Evolutionary conservation across 2,797 vertebrate genomes (phyloP), one percentile per base, ranked within the genome.

Genomic region (Enteromius fasciolatus): DNA sequence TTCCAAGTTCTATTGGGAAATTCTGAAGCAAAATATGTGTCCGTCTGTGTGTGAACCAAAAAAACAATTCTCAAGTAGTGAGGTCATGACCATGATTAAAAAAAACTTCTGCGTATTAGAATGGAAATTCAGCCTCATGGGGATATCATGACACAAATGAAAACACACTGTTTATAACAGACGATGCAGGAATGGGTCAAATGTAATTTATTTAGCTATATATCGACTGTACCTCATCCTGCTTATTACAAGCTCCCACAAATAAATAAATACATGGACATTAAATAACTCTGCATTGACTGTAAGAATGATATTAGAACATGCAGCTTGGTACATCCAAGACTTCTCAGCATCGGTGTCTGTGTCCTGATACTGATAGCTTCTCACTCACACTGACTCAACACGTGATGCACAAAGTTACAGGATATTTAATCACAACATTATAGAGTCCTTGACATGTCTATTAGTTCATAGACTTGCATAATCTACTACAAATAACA

Each of bases 381-480:
- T 31, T 25, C 23, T 39, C 7, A 57, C 20, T 25, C 12, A 5
- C 89, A 85, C 75, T 78, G 79, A 41, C 17, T 25, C 50, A 88
- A 82, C 84, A 61, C 9, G 46, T 68, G 6, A 57, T 78, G 78
- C 31, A 11, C 67, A 78, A 64, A 54, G 77, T 69, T 81, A 64
- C 68, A 74, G 70, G 79, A 61, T 83, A 87, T 57, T 85, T 91
- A 90, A 87, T 86, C 87, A 89, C 82, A 89, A 74, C 48, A 87
- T 52, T 50, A 66, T 33, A 77, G 31, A 61, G 23, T 57, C 74
- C 12, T 41, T 82, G 39, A 73, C 25, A 48, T 78, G 57, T 73
- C 33, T 72, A 28, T 33, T 76, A 66, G 25, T 81, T 81, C 75
- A 77, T 1, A 63, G n/a, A 70, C 9, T 64, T 64, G 23, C 69